A percentile compares a stretch with the other conserved stretches of the same genome.
phyloP scores from a whole-genome alignment of 2,888 invertebrate species.

The Julus scandinavius region DNA sequence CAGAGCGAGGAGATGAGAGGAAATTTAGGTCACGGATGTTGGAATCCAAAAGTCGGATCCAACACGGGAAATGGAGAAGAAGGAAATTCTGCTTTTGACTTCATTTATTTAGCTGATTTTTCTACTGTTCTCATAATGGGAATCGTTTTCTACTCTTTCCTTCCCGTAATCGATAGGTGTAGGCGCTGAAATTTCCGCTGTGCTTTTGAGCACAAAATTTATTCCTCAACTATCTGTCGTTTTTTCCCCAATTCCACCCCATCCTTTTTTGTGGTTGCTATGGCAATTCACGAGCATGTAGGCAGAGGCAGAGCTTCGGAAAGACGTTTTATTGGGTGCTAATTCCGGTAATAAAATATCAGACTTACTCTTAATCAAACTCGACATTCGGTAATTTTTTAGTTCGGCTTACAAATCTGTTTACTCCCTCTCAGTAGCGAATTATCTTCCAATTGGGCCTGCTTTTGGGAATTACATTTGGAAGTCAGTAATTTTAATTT shows the following conservation, averaged over 20 bases:
- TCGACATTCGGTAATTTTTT: not conserved
- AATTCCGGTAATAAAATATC: not conserved
- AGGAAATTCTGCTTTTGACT: not conserved
- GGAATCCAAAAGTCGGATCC: not conserved
- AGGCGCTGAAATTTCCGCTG: not conserved
- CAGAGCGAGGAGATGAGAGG: not conserved
- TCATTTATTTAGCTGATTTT: not conserved
- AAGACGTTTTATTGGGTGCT: not conserved
- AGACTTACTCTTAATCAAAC: not conserved
- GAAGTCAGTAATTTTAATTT: too few relatives aligned
- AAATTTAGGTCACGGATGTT: not conserved
- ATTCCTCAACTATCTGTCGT: not conserved
- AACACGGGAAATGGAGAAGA: not conserved
- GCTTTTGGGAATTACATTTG: not conserved
- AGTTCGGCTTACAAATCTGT: not conserved
- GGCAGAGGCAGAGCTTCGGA: not conserved
- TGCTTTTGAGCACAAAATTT: not conserved
- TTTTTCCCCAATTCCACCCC: not conserved
- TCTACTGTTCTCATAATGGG: not conserved
- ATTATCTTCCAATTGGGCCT: not conserved
- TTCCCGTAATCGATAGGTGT: not conserved
- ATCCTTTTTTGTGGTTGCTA: not conserved
- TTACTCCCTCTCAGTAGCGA: not conserved
- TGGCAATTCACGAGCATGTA: not conserved
- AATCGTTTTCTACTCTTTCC: not conserved